Base-by-base conservation (phyloP, 2,113 vertebrate genomes). In the Lichenostomus cassidix region DNA sequence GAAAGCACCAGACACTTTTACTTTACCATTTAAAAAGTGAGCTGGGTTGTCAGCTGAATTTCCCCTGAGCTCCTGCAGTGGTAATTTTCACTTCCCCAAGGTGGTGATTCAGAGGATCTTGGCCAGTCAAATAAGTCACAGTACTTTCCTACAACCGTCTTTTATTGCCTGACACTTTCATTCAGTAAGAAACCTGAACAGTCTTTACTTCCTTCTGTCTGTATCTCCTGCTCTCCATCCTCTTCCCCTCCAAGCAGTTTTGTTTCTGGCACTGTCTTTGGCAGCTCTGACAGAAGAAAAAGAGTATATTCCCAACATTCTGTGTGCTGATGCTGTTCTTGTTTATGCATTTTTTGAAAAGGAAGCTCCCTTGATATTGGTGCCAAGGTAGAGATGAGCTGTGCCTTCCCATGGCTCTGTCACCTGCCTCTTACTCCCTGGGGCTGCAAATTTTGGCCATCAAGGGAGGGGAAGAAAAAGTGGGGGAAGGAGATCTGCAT, bases 41-140 rank as follows among this genome's bases (percentile, higher is more conserved):
- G 33, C 7, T 76, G 29, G 3, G 12, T 71, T 92, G 71, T 86
- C 93, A 92, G 76, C 88, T 95, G 89, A 60, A 28, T 83, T 96
- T 89, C 52, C 33, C 42, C 52, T 35, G 50, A 77, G 52, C 56
- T 94, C 65, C 84, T 59, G 20, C 42, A 70, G 67, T 44, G 60
- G 52, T 85, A 25, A 71, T 94, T 93, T 83, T 94, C 55, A 67
- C 41, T 67, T 92, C 35, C 71, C 62, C 39, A 27, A 13, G 87
- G 80, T 73, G n/a, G 52, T 82, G 78, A 91, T 88, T 90, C 75
- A 87, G 76, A 92, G 82, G 42, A 92, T 31, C 31, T 74, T 86
- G 83, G 69, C 58, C 47, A 71, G 58, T 65, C 56, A 22, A 39
- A 70, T 64, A 62, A 85, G 70, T 52, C 68, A 44, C 14, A 7